A percentile compares a stretch with the other conserved stretches of the same genome.
phyloP scores from a whole-genome alignment of 2,113 vertebrate species.

The Rana temporaria region DNA sequence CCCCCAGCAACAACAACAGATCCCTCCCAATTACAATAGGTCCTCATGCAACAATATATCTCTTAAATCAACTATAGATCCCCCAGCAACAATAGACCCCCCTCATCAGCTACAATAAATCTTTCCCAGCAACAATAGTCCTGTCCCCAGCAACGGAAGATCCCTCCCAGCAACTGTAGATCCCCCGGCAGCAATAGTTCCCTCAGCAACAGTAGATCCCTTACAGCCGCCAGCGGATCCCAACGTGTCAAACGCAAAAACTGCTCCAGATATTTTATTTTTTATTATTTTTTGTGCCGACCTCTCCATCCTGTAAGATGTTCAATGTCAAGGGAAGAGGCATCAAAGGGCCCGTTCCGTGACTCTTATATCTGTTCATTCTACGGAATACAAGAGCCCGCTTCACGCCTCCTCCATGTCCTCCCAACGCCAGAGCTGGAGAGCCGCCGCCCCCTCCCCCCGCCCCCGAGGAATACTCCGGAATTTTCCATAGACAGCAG shows the following conservation, averaged over 20 bases:
- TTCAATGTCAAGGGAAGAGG: slow-evolving; percentile 27
- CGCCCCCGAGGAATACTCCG: neutral
- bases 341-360: slow-evolving; percentile 3
- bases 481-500: neutral
- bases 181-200: no score
- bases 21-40: no score
- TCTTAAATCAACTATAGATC: no score
- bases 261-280: slow-evolving; percentile 1
- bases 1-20: no score
- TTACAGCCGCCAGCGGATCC: neutral
- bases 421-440: neutral
- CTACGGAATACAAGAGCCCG: neutral
- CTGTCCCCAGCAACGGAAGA: no score
- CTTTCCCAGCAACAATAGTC: no score
- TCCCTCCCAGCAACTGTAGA: no score
- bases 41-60: no score
- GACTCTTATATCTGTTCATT: slow-evolving; percentile 28
- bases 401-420: neutral
- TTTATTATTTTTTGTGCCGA: slow-evolving; percentile 27
- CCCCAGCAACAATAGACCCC: no score
- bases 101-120: no score
- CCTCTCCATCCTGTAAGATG: slow-evolving; percentile 34
- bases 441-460: neutral
- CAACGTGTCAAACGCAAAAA: slow-evolving; percentile 6
- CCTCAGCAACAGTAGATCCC: no score